Conservation (phyloP, 2,797 vertebrate species). For the Anniella stebbinsi region DNA sequence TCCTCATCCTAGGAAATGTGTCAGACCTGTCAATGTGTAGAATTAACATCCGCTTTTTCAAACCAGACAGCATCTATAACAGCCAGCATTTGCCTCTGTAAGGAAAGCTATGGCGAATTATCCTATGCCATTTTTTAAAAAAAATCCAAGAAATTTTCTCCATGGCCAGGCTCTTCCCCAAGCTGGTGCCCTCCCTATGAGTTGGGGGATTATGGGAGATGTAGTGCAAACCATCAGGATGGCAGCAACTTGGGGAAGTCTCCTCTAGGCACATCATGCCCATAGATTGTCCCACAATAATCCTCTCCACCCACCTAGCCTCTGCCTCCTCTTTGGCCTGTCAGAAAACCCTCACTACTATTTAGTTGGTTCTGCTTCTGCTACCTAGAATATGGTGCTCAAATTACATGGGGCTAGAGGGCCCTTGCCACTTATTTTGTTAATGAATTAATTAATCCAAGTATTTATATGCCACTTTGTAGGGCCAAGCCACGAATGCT, state of each 20-base stretch:
- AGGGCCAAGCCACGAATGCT: no score
- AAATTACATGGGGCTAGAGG: background rate
- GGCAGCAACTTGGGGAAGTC: no score
- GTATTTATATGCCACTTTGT: no score
- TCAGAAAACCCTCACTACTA: constrained; percentile 12
- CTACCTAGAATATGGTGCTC: constrained; percentile 18
- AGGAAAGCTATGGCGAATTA: background rate
- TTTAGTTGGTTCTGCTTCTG: constrained; percentile 39
- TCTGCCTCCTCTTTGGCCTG: background rate
- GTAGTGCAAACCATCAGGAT: no score
- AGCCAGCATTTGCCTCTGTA: constrained; percentile 16
- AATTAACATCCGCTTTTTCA: constrained; percentile 49
- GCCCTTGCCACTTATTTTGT: background rate
- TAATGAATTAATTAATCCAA: no score
- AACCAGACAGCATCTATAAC: constrained; percentile 29
- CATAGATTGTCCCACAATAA: background rate
- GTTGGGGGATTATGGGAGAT: no score
- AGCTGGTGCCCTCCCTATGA: no score
- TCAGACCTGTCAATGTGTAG: constrained; percentile 39
- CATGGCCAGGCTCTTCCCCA: background rate
- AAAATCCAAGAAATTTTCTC: background rate
- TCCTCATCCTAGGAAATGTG: constrained; percentile 52
- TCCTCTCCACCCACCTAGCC: background rate
- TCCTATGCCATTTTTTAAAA: background rate
- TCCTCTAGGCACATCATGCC: constrained; percentile 27